A percentile compares a stretch with the other conserved stretches of the same genome.
phyloP scores from a whole-genome alignment of 1,140 invertebrate species.

The Lysiphlebus fabarum region DNA sequence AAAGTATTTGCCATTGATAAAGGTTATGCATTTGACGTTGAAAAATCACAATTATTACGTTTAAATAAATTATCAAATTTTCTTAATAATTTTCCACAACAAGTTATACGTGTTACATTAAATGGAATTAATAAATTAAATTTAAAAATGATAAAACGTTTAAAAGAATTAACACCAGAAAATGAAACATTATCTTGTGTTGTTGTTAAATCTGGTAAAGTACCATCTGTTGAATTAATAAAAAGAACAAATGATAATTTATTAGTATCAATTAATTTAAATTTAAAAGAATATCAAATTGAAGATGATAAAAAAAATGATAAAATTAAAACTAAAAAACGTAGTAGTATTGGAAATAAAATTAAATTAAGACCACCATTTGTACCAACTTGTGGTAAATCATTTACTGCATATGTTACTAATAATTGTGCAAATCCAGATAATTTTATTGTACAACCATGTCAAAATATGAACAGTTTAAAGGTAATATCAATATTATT shows the following conservation, averaged over 20 bases:
- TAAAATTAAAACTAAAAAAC: constrained; percentile 30
- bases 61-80: constrained; percentile 42
- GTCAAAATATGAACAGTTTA: constrained; percentile 23
- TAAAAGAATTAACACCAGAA: constrained; percentile 51
- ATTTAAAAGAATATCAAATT: too few relatives aligned
- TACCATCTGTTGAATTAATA: constrained; percentile 61
- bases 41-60: constrained; percentile 34
- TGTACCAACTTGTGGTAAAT: constrained; percentile 47
- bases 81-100: constrained; percentile 42
- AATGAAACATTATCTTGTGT: constrained; percentile 49
- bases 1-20: constrained; percentile 49
- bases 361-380: constrained; percentile 36
- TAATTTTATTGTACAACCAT: constrained; percentile 56
- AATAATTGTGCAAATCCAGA: constrained; percentile 59
- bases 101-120: constrained; percentile 58
- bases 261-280: too few relatives aligned
- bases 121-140: constrained; percentile 50
- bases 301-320: too few relatives aligned
- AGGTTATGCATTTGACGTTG: constrained; percentile 44
- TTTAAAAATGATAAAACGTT: constrained; percentile 49
- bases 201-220: constrained; percentile 31
- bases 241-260: constrained; percentile 52
- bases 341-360: constrained; percentile 16
- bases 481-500: constrained; percentile 28
- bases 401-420: constrained; percentile 60